Percentiles rank a stretch among this genome's conserved stretches.
phyloP scores from a whole-genome alignment of 2,888 invertebrate genomes.

The Uloborus plumipes region DNA sequence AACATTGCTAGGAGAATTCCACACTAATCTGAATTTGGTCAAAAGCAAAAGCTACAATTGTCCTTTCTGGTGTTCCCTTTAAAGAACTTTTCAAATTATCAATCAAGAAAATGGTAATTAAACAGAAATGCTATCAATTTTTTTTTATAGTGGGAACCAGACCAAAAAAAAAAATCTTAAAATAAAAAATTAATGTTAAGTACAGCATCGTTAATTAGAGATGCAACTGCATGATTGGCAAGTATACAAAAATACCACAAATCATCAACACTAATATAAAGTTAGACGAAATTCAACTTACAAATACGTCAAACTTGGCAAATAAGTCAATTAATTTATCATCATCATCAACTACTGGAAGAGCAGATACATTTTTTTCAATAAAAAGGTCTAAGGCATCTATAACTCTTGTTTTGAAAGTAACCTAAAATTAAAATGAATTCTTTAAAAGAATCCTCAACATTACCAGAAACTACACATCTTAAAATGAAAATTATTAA shows the following conservation, averaged over 20 bases:
- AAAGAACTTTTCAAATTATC: no score
- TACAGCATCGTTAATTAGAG: not conserved
- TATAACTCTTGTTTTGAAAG: slow-evolving; percentile 91
- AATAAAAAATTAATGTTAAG: not conserved
- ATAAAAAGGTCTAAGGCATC: slow-evolving; percentile 95
- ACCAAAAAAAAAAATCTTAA: no score
- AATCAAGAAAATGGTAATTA: no score
- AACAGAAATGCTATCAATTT: no score
- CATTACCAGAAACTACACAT: not conserved
- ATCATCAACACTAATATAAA: no score
- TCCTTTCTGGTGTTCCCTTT: no score
- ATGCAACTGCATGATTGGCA: not conserved
- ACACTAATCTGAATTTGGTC: no score
- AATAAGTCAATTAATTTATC: slow-evolving; percentile 93
- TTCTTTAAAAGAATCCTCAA: no score
- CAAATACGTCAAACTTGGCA: slow-evolving; percentile 99
- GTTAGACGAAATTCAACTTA: slow-evolving; percentile 76
- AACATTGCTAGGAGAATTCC: no score
- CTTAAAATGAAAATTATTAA: not conserved
- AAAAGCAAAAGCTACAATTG: no score
- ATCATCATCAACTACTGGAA: slow-evolving; percentile 86
- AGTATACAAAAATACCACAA: not conserved
- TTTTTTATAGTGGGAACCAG: no score
- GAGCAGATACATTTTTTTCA: slow-evolving; percentile 91
- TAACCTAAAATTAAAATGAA: slow-evolving; percentile 72